These are phyloP conservation scores for Polyploca ridens DNA, from an alignment of 2,888 invertebrate species.

Conservation along the genomic window DNA sequence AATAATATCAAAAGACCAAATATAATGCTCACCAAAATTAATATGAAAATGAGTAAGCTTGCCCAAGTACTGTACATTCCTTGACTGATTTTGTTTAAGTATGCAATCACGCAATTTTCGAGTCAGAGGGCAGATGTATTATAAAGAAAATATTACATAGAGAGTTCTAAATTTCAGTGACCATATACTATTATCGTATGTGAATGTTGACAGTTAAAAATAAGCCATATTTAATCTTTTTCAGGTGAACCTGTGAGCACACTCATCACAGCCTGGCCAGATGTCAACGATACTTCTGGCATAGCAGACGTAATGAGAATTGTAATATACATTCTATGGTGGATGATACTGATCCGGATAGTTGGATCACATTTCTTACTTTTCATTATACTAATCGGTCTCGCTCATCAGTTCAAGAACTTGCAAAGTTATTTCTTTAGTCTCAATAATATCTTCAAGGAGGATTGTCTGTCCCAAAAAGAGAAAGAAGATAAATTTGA, in stretches of 20 bases:
- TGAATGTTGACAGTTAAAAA: too few relatives aligned
- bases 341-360: constrained; percentile 41
- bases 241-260: constrained; percentile 46
- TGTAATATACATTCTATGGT: constrained; percentile 48
- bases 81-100: too few relatives aligned
- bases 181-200: too few relatives aligned
- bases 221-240: too few relatives aligned
- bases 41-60: too few relatives aligned
- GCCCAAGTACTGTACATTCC: too few relatives aligned
- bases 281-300: constrained; percentile 38
- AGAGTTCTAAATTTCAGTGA: too few relatives aligned
- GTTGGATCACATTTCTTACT: constrained; percentile 41
- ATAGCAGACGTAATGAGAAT: constrained; percentile 37
- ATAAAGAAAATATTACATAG: constrained; percentile 10
- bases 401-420: constrained; percentile 46
- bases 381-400: constrained; percentile 40
- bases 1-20: too few relatives aligned
- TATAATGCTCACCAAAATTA: too few relatives aligned
- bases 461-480: constrained; percentile 28
- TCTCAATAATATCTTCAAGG: constrained; percentile 30
- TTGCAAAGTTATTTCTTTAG: constrained; percentile 39
- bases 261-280: constrained; percentile 57
- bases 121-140: too few relatives aligned
- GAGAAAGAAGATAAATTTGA: constrained; percentile 51
- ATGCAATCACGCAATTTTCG: too few relatives aligned